Evolutionary conservation across 1,140 invertebrate genomes (phyloP), one percentile per base, ranked within the genome.

Genomic region (Hesperophylax magnus): DNA sequence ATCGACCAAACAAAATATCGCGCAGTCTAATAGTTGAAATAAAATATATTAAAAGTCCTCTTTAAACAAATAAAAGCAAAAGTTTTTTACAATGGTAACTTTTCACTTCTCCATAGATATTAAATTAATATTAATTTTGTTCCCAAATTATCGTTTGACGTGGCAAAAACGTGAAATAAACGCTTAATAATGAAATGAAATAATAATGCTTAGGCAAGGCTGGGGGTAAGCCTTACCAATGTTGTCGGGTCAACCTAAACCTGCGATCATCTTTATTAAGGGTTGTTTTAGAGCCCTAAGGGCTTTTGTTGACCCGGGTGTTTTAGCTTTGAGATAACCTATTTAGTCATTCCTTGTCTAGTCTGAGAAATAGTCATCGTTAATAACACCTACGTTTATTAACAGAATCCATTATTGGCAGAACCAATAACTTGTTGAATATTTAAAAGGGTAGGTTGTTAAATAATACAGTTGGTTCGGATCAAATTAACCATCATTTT

Each of bases 241-340:
- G 39, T 76, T 60, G 54, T 76, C 54, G 56, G 72, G 72, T 76
- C 72, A 58, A 60, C 20, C 54, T 76, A 34, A 76, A 60, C 14
- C 72, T 34, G 54, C 72, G 72, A 76, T 76, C 60, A 76, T 76
- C 72, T 76, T 76, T 76, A 76, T 76, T 76, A 76, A 58, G 56
- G 69, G 72, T 60, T n/a, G 54, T 58, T 34, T 20, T 18, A 31
- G 20, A 54, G 27, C 56, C 72, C 24, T 76, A 39, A 60, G 27
- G 72, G 18, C 31, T 76, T 60, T 61, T 52, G 72, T 76, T 76
- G 54, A 58, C 72, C 72, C 9, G 60, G 54, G 56, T 76, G 72
- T 60, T 76, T 39, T 47, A 54, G 20, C 53, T 56, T 72, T 72
- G 18, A 72, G n/a, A 72, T 72, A 72, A 67, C 22, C 63, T 31